phyloP scores from a whole-genome alignment of 1,140 invertebrate genomes.

The Tetragonula clypearis region DNA sequence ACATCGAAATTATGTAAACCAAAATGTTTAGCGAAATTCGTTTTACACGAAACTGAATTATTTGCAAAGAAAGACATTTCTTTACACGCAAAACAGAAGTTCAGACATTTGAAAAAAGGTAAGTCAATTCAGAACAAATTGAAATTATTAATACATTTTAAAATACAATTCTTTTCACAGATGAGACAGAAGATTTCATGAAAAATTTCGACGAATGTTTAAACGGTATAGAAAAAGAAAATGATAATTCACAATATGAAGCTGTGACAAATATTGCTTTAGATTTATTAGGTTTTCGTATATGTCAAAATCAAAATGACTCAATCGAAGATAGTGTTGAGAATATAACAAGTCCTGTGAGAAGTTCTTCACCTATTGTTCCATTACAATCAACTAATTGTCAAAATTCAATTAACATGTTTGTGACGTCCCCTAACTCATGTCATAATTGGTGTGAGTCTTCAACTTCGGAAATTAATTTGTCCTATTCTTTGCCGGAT shows the following conservation, averaged over 20 bases:
- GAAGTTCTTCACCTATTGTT: not conserved
- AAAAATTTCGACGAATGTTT: constrained; percentile 63
- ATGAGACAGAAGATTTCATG: constrained; percentile 69
- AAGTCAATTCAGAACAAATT: not conserved
- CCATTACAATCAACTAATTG: not conserved
- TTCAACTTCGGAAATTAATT: constrained; percentile 8
- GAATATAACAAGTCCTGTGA: not conserved
- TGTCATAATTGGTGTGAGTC: constrained; percentile 17
- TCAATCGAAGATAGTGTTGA: not conserved
- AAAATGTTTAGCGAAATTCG: constrained; percentile 17
- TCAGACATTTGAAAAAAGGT: constrained; percentile 29
- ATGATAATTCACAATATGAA: constrained; percentile 59
- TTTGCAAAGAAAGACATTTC: not conserved
- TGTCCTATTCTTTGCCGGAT: constrained; percentile 44
- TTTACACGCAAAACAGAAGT: not conserved
- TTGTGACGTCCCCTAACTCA: not conserved
- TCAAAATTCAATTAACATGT: not conserved
- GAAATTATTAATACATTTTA: not conserved
- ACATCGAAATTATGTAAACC: not conserved
- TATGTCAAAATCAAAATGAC: not conserved
- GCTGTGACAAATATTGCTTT: constrained; percentile 61
- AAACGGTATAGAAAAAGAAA: constrained; percentile 32
- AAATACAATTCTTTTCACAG: constrained; percentile 52
- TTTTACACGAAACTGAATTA: not conserved
- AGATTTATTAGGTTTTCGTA: constrained; percentile 65